phyloP scores from a whole-genome alignment of 2,797 vertebrate species.

The Varecia variegata region DNA sequence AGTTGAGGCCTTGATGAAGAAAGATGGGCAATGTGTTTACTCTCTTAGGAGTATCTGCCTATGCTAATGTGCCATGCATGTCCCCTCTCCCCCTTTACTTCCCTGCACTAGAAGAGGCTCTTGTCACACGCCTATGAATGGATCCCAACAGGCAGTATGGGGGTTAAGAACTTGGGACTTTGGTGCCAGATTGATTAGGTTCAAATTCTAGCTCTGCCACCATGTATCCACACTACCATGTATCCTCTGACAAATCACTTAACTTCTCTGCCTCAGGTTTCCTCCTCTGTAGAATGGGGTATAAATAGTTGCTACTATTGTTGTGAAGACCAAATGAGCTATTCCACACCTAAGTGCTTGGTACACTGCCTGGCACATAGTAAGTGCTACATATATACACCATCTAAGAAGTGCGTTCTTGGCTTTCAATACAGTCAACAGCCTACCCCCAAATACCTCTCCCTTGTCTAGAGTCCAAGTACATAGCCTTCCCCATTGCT shows the following conservation, averaged over 20 bases:
- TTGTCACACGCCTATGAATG: neutral
- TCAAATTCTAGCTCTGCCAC: slow-evolving; percentile 11
- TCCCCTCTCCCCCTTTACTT: neutral
- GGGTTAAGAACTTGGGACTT: neutral
- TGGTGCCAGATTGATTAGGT: neutral
- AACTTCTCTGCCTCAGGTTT: neutral
- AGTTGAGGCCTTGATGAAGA: neutral
- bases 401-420: neutral
- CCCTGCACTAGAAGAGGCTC: neutral
- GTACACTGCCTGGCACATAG: neutral
- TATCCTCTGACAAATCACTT: neutral
- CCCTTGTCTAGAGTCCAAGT: slow-evolving; percentile 31
- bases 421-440: neutral
- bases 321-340: neutral
- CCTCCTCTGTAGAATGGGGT: neutral
- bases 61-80: neutral
- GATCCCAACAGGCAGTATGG: neutral
- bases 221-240: neutral
- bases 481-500: slow-evolving; percentile 49
- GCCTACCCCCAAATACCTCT: slow-evolving; percentile 16
- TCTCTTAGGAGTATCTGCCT: neutral
- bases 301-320: neutral
- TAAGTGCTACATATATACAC: neutral
- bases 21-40: neutral
- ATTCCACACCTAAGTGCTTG: neutral